Conservation (phyloP, 2,113 vertebrate genomes). For the Anthoscopus minutus region DNA sequence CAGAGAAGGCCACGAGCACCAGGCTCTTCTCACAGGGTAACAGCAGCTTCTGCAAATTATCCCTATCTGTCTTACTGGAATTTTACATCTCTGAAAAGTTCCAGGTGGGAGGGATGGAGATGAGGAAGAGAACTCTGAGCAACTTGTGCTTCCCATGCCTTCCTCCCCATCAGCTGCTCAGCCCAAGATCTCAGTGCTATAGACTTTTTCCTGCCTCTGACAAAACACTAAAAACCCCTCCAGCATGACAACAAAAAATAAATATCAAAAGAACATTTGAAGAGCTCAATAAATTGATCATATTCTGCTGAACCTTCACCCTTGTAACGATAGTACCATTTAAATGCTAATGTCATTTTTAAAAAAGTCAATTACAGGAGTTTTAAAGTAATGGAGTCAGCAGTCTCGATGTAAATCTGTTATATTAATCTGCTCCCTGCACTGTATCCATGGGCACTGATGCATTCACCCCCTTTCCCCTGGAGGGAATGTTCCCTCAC, state of each 20-base stretch:
- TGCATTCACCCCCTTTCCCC: slow-evolving; percentile 65
- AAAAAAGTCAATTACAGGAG: slow-evolving; percentile 82
- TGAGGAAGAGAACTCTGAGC: background rate
- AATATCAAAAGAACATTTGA: slow-evolving; percentile 73
- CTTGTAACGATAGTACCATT: slow-evolving; percentile 80
- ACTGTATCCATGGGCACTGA: slow-evolving; percentile 60
- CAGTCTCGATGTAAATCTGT: slow-evolving; percentile 70
- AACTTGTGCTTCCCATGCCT: background rate
- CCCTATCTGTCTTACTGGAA: background rate
- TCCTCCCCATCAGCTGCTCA: background rate
- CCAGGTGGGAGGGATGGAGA: background rate
- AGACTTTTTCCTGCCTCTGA: slow-evolving; percentile 32
- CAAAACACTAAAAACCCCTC: slow-evolving; percentile 53
- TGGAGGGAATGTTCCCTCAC: slow-evolving; percentile 77
- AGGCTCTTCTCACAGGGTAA: background rate
- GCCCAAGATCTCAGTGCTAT: background rate
- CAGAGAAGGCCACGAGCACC: fast-evolving
- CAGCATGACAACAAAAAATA: slow-evolving; percentile 48
- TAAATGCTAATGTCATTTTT: slow-evolving; percentile 90
- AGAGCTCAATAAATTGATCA: slow-evolving; percentile 76
- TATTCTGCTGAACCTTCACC: slow-evolving; percentile 74
- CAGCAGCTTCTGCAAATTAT: background rate
- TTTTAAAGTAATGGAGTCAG: slow-evolving; percentile 81
- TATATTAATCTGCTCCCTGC: slow-evolving; percentile 50
- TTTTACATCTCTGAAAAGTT: background rate